Base-by-base conservation (phyloP, 64 coral and sea anemone species). In the Montipora foliosa region DNA sequence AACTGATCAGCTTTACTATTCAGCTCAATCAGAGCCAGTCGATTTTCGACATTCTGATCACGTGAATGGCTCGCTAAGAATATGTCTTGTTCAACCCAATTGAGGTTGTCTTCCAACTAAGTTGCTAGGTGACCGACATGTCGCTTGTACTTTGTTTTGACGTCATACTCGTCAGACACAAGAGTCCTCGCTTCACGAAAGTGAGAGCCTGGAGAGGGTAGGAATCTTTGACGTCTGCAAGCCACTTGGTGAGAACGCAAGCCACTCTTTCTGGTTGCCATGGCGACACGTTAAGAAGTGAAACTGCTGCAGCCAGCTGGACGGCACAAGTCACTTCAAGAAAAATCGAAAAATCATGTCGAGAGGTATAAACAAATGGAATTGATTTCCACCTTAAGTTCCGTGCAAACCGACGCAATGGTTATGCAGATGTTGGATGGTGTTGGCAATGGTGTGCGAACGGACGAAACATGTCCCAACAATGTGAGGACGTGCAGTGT, bases 231-330 rank as follows among this genome's bases (percentile, higher is more conserved):
- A 73, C 46, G 10, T 47, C 82, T n/a, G 62, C 6, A 2, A 86
- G 7, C 94, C 94, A 95, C 21, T 71, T 71, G 19, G 78, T 53
- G 6, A 95, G 50, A 52, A 81, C 89, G 8, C 52, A 19, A 2
- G 25, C 6, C 10, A 87, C 70, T 66, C 78, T 79, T 61, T 44
- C 45, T 14, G 89, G 81, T 87, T 95, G 81, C 89, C 89, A 90
- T 49, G 74, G 75, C 0, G 83, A 73, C 46, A 95, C 44, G 50
- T 92, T 83, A 3, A 95, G 84, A 47, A 92, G 79, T 19, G 94
- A 80, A 8, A 81, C 15, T 11, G 84, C 94, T 69, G 85, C 60
- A 9, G 94, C 90, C 0, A 92, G 76, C 37, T 95, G 78, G 1
- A 95, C 37, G 37, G 78, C 59, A 19, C 73, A 94, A 0, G 92